These are phyloP conservation scores for Carterocephalus palaemon DNA, from an alignment of 2,888 invertebrate genomes.

Conservation along the genomic window DNA sequence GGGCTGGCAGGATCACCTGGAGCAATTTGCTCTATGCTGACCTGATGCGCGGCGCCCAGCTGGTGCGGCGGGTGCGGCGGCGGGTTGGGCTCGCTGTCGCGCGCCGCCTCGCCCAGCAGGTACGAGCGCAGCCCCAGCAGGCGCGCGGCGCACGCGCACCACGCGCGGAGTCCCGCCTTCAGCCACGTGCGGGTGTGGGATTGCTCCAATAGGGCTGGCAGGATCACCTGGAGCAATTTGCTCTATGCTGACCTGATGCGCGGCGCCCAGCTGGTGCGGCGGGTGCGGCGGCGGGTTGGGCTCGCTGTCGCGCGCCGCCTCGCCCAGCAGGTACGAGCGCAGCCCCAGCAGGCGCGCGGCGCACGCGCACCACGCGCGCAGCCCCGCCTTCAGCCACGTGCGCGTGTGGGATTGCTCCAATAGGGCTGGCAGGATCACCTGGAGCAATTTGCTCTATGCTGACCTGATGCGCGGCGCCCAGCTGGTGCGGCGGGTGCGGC, in stretches of 20 bases:
- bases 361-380: conserved; percentile 91
- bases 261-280: conserved; percentile 83
- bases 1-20: conserved; percentile 95
- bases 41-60: too few relatives aligned
- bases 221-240: too few relatives aligned
- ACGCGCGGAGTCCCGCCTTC: too few relatives aligned
- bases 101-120: too few relatives aligned
- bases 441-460: too few relatives aligned
- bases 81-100: too few relatives aligned
- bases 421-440: conserved; percentile 96
- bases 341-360: conserved; percentile 92
- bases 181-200: too few relatives aligned
- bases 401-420: conserved; percentile 98
- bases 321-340: conserved; percentile 93
- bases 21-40: too few relatives aligned
- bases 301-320: conserved; percentile 67
- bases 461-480: too few relatives aligned
- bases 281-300: conserved; percentile 52
- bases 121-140: conserved; percentile 93
- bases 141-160: too few relatives aligned
- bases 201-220: conserved; percentile 97
- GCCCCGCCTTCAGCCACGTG: conserved; percentile 94
- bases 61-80: too few relatives aligned
- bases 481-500: conserved; percentile 89
- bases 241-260: conserved; percentile 83